phyloP scores from a whole-genome alignment of 2,888 invertebrate species.

The Drosophila colorata region DNA sequence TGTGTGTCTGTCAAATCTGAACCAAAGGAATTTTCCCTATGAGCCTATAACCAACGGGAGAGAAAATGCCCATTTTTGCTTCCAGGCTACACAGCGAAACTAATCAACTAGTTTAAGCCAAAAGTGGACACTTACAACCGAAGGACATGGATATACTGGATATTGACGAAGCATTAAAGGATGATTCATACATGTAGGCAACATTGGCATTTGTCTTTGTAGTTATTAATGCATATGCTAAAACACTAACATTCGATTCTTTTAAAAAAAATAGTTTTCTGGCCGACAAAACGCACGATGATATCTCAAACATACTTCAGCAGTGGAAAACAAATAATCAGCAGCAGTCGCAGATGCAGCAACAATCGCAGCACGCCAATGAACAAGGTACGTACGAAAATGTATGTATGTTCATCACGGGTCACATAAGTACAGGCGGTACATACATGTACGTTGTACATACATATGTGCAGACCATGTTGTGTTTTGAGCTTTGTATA shows the following conservation, averaged over 20 bases:
- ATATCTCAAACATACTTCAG: slow-evolving; percentile 84
- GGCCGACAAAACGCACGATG: slow-evolving; percentile 84
- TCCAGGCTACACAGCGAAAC: slow-evolving; percentile 17
- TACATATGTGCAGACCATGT: slow-evolving; percentile 6
- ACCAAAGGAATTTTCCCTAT: slow-evolving; percentile 42
- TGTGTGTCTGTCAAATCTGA: slow-evolving; percentile 15
- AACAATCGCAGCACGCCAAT: slow-evolving; percentile 48
- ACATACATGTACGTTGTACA: no score
- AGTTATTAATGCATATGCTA: slow-evolving; percentile 28
- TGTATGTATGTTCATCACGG: slow-evolving; percentile 8
- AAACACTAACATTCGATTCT: slow-evolving; percentile 26
- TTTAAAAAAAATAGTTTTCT: slow-evolving; percentile 75
- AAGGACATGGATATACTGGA: slow-evolving; percentile 84
- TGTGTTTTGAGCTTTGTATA: slow-evolving; percentile 61
- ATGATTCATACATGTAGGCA: slow-evolving; percentile 85
- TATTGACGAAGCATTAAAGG: slow-evolving; percentile 84
- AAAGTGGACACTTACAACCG: slow-evolving; percentile 3
- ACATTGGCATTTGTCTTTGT: slow-evolving; percentile 27
- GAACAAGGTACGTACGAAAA: slow-evolving; percentile 77
- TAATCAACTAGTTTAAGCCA: slow-evolving; percentile 16
- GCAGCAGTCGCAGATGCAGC: slow-evolving; percentile 46
- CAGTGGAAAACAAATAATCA: slow-evolving; percentile 85
- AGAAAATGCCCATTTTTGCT: slow-evolving; percentile 17
- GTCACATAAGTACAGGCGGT: slow-evolving; percentile 15
- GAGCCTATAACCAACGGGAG: slow-evolving; percentile 1